Evolutionary conservation across 2,888 invertebrate species (phyloP), one percentile per base, ranked within the genome.

Genomic region (Epinotia demarniana): DNA sequence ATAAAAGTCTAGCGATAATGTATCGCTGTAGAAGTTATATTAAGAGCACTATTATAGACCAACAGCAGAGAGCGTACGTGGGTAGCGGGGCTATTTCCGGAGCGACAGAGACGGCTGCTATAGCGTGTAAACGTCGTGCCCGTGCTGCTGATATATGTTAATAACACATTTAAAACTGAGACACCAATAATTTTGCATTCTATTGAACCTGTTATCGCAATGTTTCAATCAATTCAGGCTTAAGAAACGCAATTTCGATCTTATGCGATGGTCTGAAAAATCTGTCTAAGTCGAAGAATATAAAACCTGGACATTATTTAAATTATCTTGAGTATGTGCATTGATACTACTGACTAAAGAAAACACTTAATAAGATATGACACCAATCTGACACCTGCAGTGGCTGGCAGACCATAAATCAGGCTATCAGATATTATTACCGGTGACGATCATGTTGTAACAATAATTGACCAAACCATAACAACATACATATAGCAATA

Each of bases 61-160:
- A 66, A 66, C 60, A 39, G 69, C 73, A 49, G 68, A 53, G 61
- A 68, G 68, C 61, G 75, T 71, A 71, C 75, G 75, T 75, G 75
- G 75, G 75, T 49, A n/a, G 58, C 13, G 8, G 70, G 70, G 64
- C 53, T 75, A 75, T 75, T 75, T 75, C 66, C 60, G 73, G 60
- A 71, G 53, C 64, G 60, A 55, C 27, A 19, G 70, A 71, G 70
- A 71, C 75, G 70, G 70, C 63, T 75, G 75, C 46, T 71, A 66
- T n/a, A 49, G 46, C 58, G 19, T 73, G 66, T 61, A 68, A 68
- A 68, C 61, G 61, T 68, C 55, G 33, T 16, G 23, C 55, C 39
- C 68, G n/a, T 53, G 53, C 60, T 53, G 33, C 27, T 68, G 33
- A 60, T 66, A 43, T 60, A 64, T 73, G 61, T 53, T 67, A 73